phyloP scores from a whole-genome alignment of 2,888 invertebrate genomes.

The Deroplatys truncata region DNA sequence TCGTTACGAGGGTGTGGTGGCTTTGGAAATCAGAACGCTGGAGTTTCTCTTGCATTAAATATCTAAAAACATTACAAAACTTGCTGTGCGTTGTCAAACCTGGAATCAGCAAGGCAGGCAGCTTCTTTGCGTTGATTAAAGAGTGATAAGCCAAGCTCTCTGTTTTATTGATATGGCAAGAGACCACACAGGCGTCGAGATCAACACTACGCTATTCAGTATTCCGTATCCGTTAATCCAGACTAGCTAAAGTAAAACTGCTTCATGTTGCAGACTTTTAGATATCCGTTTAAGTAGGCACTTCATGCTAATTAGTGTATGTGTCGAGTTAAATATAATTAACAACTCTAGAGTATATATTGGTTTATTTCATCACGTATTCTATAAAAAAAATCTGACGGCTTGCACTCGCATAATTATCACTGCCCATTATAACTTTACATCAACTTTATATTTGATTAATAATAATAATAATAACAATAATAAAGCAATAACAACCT shows the following conservation, averaged over 20 bases:
- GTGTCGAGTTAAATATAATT: too few relatives aligned
- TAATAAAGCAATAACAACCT: too few relatives aligned
- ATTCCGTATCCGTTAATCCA: background rate
- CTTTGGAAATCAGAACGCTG: background rate
- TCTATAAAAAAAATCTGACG: too few relatives aligned
- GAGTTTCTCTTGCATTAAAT: background rate
- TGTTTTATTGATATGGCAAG: background rate
- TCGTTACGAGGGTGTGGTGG: background rate
- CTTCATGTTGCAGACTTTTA: background rate
- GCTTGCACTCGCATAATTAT: too few relatives aligned
- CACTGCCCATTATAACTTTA: too few relatives aligned
- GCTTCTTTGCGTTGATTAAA: background rate
- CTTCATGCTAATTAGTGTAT: too few relatives aligned
- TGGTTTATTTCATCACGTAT: too few relatives aligned
- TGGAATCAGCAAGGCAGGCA: background rate
- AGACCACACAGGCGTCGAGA: background rate
- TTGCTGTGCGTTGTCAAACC: background rate
- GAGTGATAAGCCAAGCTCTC: background rate
- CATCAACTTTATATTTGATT: too few relatives aligned
- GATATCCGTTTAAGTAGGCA: too few relatives aligned
- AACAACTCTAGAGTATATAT: too few relatives aligned
- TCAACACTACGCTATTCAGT: background rate
- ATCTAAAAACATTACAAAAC: background rate
- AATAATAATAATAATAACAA: too few relatives aligned
- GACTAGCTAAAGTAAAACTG: background rate